Conservation (phyloP, 2,797 vertebrate genomes). For the Tokudaia muenninki region DNA sequence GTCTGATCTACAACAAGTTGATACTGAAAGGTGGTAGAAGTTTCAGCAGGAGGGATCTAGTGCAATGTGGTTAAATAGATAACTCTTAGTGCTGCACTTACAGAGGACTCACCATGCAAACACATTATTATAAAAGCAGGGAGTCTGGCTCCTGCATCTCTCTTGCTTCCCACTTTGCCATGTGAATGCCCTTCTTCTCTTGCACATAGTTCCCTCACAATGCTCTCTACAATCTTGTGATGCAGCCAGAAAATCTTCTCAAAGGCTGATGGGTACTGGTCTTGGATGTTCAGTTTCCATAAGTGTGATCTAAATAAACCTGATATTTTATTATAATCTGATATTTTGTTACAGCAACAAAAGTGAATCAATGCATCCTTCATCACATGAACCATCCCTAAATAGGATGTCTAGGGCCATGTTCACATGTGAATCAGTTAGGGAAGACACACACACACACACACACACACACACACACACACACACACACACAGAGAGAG, state of each 20-base stretch:
- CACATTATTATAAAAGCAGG: neutral
- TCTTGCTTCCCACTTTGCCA: neutral
- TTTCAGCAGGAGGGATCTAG: neutral
- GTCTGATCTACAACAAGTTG: too few relatives aligned
- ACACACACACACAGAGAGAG: neutral
- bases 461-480: neutral
- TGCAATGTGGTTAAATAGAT: neutral
- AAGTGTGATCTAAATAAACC: neutral
- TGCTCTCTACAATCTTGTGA: neutral
- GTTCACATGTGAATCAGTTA: neutral
- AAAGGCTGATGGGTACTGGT: neutral
- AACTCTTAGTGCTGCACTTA: neutral
- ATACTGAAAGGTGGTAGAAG: neutral
- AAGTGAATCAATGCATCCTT: neutral
- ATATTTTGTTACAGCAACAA: neutral
- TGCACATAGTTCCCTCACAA: neutral
- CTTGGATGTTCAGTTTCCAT: neutral
- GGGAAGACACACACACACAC: neutral
- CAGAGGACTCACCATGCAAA: neutral
- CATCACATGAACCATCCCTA: neutral
- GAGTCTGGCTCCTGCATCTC: neutral
- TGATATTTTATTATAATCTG: neutral
- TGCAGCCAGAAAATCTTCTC: neutral
- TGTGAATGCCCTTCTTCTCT: neutral
- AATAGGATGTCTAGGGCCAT: neutral